Conservation (phyloP, 2,113 vertebrate species). For the Etia nguti region DNA sequence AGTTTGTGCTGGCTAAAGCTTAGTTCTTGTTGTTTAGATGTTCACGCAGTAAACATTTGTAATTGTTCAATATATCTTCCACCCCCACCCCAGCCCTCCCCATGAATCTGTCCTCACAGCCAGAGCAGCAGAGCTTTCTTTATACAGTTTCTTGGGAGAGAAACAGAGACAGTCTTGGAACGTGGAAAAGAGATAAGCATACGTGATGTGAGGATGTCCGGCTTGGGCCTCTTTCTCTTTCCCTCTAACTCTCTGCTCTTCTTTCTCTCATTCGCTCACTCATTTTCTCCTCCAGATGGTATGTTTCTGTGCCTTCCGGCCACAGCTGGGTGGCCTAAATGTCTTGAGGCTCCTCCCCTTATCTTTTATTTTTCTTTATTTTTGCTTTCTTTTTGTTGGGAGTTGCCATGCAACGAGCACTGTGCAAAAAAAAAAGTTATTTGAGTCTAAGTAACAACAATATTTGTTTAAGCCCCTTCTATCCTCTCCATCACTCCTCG, state of each 20-base stretch:
- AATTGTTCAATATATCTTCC: not conserved
- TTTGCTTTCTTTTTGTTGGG: conserved; percentile 15
- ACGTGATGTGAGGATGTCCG: conserved; percentile 34
- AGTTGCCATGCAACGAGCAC: conserved; percentile 52
- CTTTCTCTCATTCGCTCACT: not conserved
- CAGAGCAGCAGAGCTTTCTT: not conserved
- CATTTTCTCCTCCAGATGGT: conserved; percentile 45
- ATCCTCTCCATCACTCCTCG: not conserved
- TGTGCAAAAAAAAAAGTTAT: conserved; percentile 37
- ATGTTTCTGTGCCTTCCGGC: conserved; percentile 15
- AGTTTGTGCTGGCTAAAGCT: not conserved
- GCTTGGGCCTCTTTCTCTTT: not conserved
- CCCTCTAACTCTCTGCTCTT: not conserved
- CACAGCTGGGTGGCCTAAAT: conserved; percentile 1
- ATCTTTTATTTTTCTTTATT: not conserved
- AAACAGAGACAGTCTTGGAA: conserved; percentile 11
- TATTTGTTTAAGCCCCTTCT: conserved; percentile 14
- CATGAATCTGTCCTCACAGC: not conserved
- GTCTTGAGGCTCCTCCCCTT: not conserved
- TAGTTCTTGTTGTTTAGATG: not conserved
- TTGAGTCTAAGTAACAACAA: conserved; percentile 32
- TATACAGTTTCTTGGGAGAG: conserved; percentile 1
- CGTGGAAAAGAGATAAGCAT: conserved; percentile 54
- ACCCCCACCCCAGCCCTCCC: not conserved
- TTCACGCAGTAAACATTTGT: not conserved